A percentile compares a stretch with the other conserved stretches of the same genome.
Conservation (phyloP, 2,888 invertebrate genomes). For the Parasteatoda lunata region DNA sequence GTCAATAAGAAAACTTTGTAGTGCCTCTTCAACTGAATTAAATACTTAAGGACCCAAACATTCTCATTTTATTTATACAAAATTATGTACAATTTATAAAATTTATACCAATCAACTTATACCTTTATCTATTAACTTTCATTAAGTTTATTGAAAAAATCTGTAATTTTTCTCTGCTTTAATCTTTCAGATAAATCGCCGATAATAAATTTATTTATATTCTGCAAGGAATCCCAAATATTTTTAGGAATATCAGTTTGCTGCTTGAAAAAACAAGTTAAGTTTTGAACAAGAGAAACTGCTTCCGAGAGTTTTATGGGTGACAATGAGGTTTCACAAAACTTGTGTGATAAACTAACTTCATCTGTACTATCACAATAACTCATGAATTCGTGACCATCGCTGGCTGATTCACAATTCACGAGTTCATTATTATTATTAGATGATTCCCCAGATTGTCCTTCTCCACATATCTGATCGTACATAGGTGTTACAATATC, state of each 20-base stretch:
- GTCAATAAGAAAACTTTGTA: too few relatives aligned
- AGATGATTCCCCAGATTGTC: neutral
- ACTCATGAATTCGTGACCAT: neutral
- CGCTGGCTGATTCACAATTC: neutral
- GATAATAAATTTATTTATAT: constrained; percentile 8
- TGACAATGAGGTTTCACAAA: neutral
- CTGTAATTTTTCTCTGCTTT: constrained; percentile 34
- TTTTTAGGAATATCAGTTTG: constrained; percentile 4
- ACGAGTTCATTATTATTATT: neutral
- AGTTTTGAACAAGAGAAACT: neutral
- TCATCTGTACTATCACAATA: constrained; percentile 1
- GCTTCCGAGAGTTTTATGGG: neutral
- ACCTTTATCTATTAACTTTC: too few relatives aligned
- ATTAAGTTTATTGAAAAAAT: constrained; percentile 17
- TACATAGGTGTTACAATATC: neutral
- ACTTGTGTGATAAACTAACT: neutral
- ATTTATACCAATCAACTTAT: too few relatives aligned
- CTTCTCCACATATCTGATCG: neutral
- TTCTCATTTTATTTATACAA: too few relatives aligned
- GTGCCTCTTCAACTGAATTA: too few relatives aligned
- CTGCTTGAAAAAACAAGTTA: constrained; percentile 14
- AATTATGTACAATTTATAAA: too few relatives aligned
- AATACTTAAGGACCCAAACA: too few relatives aligned
- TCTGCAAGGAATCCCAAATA: constrained; percentile 16
- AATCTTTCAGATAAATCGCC: constrained; percentile 9